Percentiles rank a stretch among this genome's conserved stretches.
phyloP scores from a whole-genome alignment of 2,888 invertebrate species.

The Xestia xanthographa region DNA sequence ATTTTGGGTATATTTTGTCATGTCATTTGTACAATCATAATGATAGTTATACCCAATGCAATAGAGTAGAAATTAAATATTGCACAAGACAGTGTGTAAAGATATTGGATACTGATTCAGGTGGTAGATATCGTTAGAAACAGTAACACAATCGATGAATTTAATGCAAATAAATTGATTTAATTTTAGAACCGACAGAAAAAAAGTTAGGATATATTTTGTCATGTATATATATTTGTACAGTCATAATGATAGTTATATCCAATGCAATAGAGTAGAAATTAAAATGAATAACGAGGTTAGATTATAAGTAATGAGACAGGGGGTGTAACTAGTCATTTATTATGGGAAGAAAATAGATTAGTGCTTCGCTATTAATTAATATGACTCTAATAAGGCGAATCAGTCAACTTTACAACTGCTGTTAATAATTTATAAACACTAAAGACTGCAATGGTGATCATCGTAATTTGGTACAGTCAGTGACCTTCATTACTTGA shows the following conservation, averaged over 20 bases:
- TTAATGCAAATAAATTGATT: neutral
- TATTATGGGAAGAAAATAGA: slow-evolving; percentile 29
- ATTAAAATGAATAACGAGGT: slow-evolving; percentile 21
- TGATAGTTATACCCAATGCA: slow-evolving; percentile 25
- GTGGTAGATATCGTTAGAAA: neutral
- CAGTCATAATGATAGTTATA: slow-evolving; percentile 14
- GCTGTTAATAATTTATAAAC: neutral
- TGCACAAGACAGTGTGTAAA: no score
- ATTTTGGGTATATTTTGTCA: neutral
- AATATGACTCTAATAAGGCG: slow-evolving; percentile 26
- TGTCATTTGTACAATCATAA: neutral
- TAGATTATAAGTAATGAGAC: slow-evolving; percentile 44
- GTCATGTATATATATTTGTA: neutral
- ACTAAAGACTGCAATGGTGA: neutral
- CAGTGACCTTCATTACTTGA: neutral
- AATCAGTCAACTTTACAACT: slow-evolving; percentile 16
- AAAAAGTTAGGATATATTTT: neutral
- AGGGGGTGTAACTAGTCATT: slow-evolving; percentile 31
- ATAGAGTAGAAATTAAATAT: slow-evolving; percentile 15
- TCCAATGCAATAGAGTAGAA: slow-evolving; percentile 21
- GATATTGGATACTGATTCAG: neutral
- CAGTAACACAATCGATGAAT: neutral
- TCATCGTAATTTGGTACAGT: neutral
- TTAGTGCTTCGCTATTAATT: slow-evolving; percentile 32
- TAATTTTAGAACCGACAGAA: neutral